A percentile compares a stretch with the other conserved stretches of the same genome.
Conservation (phyloP, 2,113 vertebrate genomes). For the Hiodon alosoides region DNA sequence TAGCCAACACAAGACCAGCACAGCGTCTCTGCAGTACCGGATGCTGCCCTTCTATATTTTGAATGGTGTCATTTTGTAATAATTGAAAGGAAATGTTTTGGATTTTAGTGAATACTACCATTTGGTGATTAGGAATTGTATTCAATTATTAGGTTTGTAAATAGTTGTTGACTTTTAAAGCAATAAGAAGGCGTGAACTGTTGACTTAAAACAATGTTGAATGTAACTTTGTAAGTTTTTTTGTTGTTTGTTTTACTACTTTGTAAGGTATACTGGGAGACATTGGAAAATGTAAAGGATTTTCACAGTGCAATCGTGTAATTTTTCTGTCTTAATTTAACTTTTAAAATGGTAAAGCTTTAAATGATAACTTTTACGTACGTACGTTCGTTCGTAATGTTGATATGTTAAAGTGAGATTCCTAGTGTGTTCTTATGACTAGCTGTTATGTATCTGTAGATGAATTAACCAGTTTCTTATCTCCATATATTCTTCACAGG, state of each 20-base stretch:
- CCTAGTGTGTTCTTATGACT: too few species aligned
- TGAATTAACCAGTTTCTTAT: too few species aligned
- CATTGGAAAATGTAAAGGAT: too few species aligned
- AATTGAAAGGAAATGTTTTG: conserved; percentile 1
- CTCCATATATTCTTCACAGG: too few species aligned
- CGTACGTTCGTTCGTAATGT: not conserved
- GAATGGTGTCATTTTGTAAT: not conserved
- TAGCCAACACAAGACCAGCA: not conserved
- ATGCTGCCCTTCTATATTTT: not conserved
- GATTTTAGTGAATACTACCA: not conserved
- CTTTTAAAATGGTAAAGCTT: not conserved
- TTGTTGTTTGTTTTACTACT: too few species aligned
- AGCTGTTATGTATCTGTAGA: too few species aligned
- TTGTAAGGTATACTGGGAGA: too few species aligned
- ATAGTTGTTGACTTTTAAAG: not conserved
- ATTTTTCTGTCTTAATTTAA: not conserved
- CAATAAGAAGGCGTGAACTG: conserved; percentile 20
- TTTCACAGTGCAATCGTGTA: too few species aligned
- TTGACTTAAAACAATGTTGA: not conserved
- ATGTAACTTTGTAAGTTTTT: too few species aligned
- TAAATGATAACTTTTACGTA: not conserved
- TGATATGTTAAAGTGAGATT: too few species aligned
- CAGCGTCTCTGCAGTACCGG: not conserved
- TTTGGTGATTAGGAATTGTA: not conserved
- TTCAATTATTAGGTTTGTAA: not conserved